Base-by-base conservation (phyloP, 2,797 vertebrate genomes). In the Gymnodraco acuticeps region DNA sequence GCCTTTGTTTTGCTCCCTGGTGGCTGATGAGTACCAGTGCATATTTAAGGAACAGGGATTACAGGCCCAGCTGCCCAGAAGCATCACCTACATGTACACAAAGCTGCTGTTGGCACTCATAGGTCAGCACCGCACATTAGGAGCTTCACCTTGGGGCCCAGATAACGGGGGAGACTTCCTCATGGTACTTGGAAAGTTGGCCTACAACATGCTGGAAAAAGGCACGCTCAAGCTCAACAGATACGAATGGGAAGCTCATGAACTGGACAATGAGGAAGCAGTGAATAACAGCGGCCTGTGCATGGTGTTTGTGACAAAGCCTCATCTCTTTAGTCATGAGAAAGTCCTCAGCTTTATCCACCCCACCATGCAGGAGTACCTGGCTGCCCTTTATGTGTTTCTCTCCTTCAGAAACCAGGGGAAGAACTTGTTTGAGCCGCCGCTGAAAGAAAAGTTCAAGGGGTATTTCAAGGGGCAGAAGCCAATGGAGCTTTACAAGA, bases 291-390 rank as follows among this genome's bases (percentile, higher is more conserved):
- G 73, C 0, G 94, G 94, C 43, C 77, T 96, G 41, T 92, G 93
- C 80, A 89, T 55, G 0, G 83, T 93, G 27, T 95, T 82, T 70
- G 41, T 78, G 10, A 82, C 55, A 2, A 83, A 81, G 46, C 80
- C 82, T 13, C 68, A 45, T 1, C n/a, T 94, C 31, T 64, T 95
- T 77, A 73, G 69, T 9, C 31, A 80, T 0, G 93, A 95, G 68
- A 89, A 73, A 17, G 65, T 88, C 43, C 6, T 92, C 47, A 88
- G 88, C 75, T 96, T 96, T 7, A 67, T 94, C 67, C 95, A 96
- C 75, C 92, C 93, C 42, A 95, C 93, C 12, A 15, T 95, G 73
- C 95, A 96, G 75, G 95, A 96, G 74, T 95, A 94, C 84, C 56
- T 95, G 17, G 94, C 94, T 5, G 94, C 95, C 38, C 90, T 95